phyloP scores from a whole-genome alignment of 1,140 invertebrate species.

The Danaus melanippus region DNA sequence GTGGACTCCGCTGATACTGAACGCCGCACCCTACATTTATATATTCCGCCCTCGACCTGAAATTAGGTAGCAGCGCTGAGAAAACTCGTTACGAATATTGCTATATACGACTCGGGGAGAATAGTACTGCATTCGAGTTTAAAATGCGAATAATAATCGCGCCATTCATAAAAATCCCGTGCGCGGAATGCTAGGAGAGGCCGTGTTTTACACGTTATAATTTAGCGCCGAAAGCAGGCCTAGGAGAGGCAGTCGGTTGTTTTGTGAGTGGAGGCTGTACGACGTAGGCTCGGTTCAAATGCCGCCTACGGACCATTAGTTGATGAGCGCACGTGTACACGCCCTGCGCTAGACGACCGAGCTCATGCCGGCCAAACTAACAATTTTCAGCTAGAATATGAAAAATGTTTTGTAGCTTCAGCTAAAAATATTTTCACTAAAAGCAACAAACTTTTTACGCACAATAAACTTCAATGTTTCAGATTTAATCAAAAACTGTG shows the following conservation, averaged over 20 bases:
- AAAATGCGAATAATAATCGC: slow-evolving; percentile 71
- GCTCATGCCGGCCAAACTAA: slow-evolving; percentile 46
- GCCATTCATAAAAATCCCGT: slow-evolving; percentile 69
- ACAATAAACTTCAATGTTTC: slow-evolving; percentile 57
- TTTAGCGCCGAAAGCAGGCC: slow-evolving; percentile 65
- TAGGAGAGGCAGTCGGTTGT: slow-evolving; percentile 54
- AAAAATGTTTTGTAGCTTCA: slow-evolving; percentile 63
- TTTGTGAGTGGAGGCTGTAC: slow-evolving; percentile 36
- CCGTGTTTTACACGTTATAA: slow-evolving; percentile 70
- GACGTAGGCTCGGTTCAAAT: slow-evolving; percentile 67
- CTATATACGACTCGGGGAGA: slow-evolving; percentile 66
- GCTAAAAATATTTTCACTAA: slow-evolving; percentile 61
- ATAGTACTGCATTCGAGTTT: slow-evolving; percentile 67
- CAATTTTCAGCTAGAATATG: slow-evolving; percentile 66
- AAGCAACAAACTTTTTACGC: slow-evolving; percentile 63
- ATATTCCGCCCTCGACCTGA: slow-evolving; percentile 50
- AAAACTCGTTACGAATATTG: slow-evolving; percentile 71
- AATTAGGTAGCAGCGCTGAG: slow-evolving; percentile 65
- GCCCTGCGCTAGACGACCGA: slow-evolving; percentile 46
- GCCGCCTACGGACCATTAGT: slow-evolving; percentile 70
- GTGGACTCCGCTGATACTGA: slow-evolving; percentile 35
- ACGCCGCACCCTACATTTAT: slow-evolving; percentile 28
- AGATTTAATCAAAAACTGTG: slow-evolving; percentile 8
- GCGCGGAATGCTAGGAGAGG: slow-evolving; percentile 66
- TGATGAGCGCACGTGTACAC: slow-evolving; percentile 67